phyloP scores from a whole-genome alignment of 2,113 vertebrate species.

The Sialia sialis region DNA sequence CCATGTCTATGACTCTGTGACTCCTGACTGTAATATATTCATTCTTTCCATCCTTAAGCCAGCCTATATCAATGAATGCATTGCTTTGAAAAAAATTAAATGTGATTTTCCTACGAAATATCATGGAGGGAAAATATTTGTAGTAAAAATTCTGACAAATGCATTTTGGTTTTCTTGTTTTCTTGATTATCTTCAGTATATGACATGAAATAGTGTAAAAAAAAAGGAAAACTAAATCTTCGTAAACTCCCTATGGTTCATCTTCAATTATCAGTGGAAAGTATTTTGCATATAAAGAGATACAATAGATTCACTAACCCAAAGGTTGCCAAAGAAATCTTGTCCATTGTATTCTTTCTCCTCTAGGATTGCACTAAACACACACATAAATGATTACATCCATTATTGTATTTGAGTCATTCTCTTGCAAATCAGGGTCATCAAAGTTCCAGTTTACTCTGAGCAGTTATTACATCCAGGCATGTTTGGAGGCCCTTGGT shows the following conservation, averaged over 20 bases:
- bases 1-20: background rate
- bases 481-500: background rate
- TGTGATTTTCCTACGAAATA: background rate
- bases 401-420: background rate
- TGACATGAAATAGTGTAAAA: background rate
- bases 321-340: background rate
- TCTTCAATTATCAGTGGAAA: background rate
- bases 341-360: background rate
- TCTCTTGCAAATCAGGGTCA: background rate
- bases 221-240: background rate
- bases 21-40: background rate
- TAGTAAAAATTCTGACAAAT: background rate
- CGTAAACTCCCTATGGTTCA: accelerated
- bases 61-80: background rate
- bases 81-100: background rate
- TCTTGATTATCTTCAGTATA: background rate
- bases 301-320: background rate
- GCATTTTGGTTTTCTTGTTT: background rate
- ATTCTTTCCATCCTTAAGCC: background rate
- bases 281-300: background rate
- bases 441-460: background rate
- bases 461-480: background rate
- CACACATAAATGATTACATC: background rate
- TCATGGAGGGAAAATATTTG: background rate
- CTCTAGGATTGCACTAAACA: background rate